Conservation (phyloP, 2,797 vertebrate species). For the Gymnoscopelus microlampas region DNA sequence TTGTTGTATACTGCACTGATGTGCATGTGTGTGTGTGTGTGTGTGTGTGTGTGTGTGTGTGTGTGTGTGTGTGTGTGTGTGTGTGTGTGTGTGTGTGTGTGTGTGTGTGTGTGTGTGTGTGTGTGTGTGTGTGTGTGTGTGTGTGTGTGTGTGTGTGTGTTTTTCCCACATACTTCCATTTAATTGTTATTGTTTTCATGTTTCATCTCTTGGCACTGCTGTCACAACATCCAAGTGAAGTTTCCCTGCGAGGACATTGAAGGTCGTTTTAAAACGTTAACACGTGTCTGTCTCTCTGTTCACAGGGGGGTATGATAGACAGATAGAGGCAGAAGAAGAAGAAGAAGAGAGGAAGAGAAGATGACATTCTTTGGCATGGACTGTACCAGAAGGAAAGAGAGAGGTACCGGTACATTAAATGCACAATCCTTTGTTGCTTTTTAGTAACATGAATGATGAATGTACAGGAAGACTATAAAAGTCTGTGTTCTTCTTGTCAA, state of each 20-base stretch:
- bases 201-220: slow-evolving; percentile 1
- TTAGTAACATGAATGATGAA: too few species aligned
- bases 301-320: slow-evolving; percentile 54
- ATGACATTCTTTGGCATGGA: slow-evolving; percentile 77
- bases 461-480: too few species aligned
- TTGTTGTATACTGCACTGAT: too few species aligned
- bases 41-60: background rate
- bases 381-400: slow-evolving; percentile 66
- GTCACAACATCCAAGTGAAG: too few species aligned
- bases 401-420: slow-evolving; percentile 59
- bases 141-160: background rate
- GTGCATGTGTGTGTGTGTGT: background rate
- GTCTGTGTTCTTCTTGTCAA: background rate
- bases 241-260: too few species aligned
- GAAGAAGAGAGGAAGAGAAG: slow-evolving; percentile 47
- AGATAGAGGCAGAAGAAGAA: slow-evolving; percentile 50
- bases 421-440: too few species aligned
- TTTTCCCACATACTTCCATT: too few species aligned
- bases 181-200: too few species aligned
- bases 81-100: background rate
- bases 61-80: background rate
- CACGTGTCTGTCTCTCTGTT: background rate
- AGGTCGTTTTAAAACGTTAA: background rate
- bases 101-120: background rate
- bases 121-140: background rate